Evolutionary conservation across 2,797 vertebrate species (phyloP).

Genomic region (Hydrolagus colliei): DNA sequence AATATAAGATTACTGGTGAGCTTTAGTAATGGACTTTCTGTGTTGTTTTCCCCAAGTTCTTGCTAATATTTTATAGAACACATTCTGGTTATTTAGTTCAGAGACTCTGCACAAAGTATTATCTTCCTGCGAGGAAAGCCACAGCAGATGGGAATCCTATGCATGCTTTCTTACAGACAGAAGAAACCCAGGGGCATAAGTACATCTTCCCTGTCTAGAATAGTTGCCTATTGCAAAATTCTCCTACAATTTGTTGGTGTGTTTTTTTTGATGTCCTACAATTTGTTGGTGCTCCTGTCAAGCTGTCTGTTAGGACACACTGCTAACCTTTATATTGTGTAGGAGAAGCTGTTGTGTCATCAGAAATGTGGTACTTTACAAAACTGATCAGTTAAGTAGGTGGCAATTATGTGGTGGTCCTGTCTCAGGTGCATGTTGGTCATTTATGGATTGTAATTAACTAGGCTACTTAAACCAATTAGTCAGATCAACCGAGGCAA

Average conservation of each 20-base stretch:
- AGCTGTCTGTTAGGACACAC: not conserved
- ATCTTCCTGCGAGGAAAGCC: not conserved
- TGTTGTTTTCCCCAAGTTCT: not conserved
- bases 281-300: not conserved
- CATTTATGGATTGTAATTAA: not conserved
- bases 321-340: not conserved
- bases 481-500: not conserved
- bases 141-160: too few relatives aligned
- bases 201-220: not conserved
- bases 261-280: not conserved
- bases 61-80: not conserved
- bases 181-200: not conserved
- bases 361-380: not conserved
- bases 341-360: not conserved
- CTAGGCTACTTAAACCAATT: not conserved
- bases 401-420: not conserved
- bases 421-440: slow-evolving; percentile 22
- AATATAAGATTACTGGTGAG: not conserved
- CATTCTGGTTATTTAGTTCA: slow-evolving; percentile 3
- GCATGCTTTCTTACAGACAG: too few relatives aligned
- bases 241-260: not conserved
- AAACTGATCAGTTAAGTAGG: not conserved
- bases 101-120: not conserved
- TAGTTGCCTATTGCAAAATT: too few relatives aligned
- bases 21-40: not conserved